Conservation (phyloP, 1,140 invertebrate genomes). For the Epicauta chinensis region DNA sequence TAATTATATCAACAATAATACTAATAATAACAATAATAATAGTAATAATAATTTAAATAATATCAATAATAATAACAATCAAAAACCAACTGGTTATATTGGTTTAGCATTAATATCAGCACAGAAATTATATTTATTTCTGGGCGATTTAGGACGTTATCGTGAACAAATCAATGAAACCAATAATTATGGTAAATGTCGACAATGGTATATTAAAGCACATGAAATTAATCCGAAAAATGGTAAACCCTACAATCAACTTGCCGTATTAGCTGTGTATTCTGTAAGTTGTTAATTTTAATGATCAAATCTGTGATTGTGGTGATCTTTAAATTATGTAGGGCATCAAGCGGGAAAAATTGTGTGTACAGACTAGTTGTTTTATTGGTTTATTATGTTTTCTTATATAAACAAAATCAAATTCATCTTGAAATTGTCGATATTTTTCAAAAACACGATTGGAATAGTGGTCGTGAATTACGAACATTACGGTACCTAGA, state of each 20-base stretch:
- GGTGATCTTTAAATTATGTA: too few species aligned
- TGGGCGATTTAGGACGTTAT: constrained; percentile 88
- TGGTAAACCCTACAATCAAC: constrained; percentile 88
- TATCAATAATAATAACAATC: constrained; percentile 39
- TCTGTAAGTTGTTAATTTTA: constrained; percentile 67
- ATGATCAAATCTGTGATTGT: too few species aligned
- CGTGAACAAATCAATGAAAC: constrained; percentile 78
- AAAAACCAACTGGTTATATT: constrained; percentile 59
- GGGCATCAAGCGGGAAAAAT: too few species aligned
- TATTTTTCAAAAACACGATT: too few species aligned
- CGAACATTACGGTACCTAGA: too few species aligned
- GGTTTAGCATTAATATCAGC: constrained; percentile 73
- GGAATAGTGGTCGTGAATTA: too few species aligned
- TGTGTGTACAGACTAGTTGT: too few species aligned
- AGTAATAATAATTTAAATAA: constrained; percentile 8
- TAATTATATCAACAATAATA: constrained; percentile 51
- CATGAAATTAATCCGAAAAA: constrained; percentile 92
- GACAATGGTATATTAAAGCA: constrained; percentile 88
- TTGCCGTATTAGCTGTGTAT: constrained; percentile 87
- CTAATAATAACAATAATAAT: too few species aligned
- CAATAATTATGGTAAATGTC: constrained; percentile 78
- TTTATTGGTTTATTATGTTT: too few species aligned
- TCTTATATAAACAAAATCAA: too few species aligned
- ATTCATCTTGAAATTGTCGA: too few species aligned
- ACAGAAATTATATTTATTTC: constrained; percentile 81